Percentiles rank a stretch among this genome's conserved stretches.
Evolutionary conservation across 1,140 invertebrate genomes (phyloP).

Genomic region (Phenacoccus solenopsis): DNA sequence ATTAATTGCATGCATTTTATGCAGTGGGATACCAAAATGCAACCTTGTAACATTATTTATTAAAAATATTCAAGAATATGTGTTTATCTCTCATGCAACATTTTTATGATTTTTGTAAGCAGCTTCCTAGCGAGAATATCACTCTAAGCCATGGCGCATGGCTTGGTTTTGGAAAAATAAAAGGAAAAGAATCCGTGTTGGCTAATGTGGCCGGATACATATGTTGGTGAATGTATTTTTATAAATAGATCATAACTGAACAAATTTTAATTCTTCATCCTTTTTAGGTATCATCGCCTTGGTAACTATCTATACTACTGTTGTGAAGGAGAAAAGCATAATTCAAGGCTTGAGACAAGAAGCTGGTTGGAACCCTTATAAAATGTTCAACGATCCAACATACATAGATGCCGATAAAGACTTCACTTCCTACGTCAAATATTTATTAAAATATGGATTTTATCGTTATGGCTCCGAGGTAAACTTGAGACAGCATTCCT

Average conservation of each 20-base stretch:
- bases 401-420: slow-evolving; percentile 73
- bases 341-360: slow-evolving; percentile 43
- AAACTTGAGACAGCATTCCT: too few relatives aligned
- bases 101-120: background rate
- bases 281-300: slow-evolving; percentile 58
- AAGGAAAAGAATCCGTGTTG: slow-evolving; percentile 43
- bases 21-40: too few relatives aligned
- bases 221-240: slow-evolving; percentile 32
- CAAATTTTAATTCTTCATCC: background rate
- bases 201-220: slow-evolving; percentile 69
- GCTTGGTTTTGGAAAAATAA: slow-evolving; percentile 76
- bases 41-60: background rate
- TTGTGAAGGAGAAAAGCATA: slow-evolving; percentile 68
- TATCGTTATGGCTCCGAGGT: slow-evolving; percentile 92
- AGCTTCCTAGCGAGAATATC: background rate
- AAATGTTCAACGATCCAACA: slow-evolving; percentile 74
- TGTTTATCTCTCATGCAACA: background rate
- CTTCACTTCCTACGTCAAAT: slow-evolving; percentile 67
- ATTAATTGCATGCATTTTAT: background rate
- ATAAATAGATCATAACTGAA: background rate
- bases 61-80: background rate
- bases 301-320: slow-evolving; percentile 71
- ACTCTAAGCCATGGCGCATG: slow-evolving; percentile 48
- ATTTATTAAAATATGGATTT: slow-evolving; percentile 83
- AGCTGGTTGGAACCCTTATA: slow-evolving; percentile 47